Base-by-base conservation (phyloP, 2,888 invertebrate genomes). In the Byasa hedistus region DNA sequence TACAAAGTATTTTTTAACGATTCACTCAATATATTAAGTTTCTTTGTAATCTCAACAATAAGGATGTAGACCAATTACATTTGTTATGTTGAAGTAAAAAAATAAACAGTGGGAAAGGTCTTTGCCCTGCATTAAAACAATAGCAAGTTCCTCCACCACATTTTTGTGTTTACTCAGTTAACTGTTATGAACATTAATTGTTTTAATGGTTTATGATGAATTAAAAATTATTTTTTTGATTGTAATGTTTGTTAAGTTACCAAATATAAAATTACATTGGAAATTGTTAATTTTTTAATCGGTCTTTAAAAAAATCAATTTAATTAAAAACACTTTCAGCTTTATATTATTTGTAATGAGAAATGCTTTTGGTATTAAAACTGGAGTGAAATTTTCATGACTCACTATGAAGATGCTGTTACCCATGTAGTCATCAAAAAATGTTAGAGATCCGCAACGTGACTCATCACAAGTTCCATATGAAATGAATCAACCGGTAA, bases 131-230 rank as follows among this genome's bases (percentile, higher is more conserved):
- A n/a, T 48, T 48, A 48, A 17, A 48, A 48, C 48, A 48, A 48
- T 19, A n/a, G 48, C 48, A n/a, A 19, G 48, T 48, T 48, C 17
- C 17, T 48, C n/a, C n/a, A 48, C n/a, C n/a, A 48, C 48, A 48
- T n/a, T 48, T 48, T n/a, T 48, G n/a, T 48, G 48, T 48, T 48
- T 48, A 48, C 48, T 48, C n/a, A 48, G n/a, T 48, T 48, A 48
- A 48, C n/a, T 48, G 48, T n/a, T 48, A 19, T 19, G 19, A 48
- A 48, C n/a, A n/a, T 48, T 48, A 17, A 48, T 48, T 17, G 48
- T 48, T 48, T 48, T n/a, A 15, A 48, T 48, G 48, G 17, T 19
- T 48, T 17, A 48, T 48, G 5, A 48, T 48, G 10, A 32, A 32
- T 32, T 48, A 48, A 48, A 48, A 48, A 12, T n/a, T 48, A 48